These are phyloP conservation scores for Parnassius glacialis DNA, from an alignment of 2,888 invertebrate species.

Conservation along the genomic window DNA sequence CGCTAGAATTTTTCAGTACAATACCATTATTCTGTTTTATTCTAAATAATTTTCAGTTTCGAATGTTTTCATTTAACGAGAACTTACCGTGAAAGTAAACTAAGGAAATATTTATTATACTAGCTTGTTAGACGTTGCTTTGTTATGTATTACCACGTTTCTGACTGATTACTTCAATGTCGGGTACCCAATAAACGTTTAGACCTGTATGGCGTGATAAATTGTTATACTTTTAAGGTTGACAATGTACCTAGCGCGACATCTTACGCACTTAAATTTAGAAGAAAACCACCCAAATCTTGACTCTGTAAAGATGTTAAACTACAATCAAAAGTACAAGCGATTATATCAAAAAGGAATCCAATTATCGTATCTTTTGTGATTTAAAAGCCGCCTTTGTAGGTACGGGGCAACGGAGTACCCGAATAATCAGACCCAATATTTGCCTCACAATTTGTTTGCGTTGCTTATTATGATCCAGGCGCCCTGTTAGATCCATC, in stretches of 20 bases:
- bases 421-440: constrained; percentile 70
- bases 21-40: too few relatives aligned
- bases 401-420: constrained; percentile 40
- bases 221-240: constrained; percentile 18
- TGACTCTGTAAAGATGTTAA: constrained; percentile 47
- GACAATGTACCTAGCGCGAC: constrained; percentile 15
- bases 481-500: constrained; percentile 65
- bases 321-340: constrained; percentile 63
- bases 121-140: too few relatives aligned
- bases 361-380: constrained; percentile 74
- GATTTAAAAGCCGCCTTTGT: constrained; percentile 74
- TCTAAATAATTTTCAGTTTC: too few relatives aligned
- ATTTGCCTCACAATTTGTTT: constrained; percentile 74
- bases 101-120: too few relatives aligned
- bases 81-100: too few relatives aligned
- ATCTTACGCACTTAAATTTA: background rate
- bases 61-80: too few relatives aligned
- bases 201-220: constrained; percentile 13
- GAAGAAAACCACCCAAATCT: constrained; percentile 25
- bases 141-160: background rate
- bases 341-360: constrained; percentile 68
- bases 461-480: constrained; percentile 51
- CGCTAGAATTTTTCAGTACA: too few relatives aligned
- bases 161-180: background rate
- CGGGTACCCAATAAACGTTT: constrained; percentile 11